Percentiles rank a stretch among this genome's conserved stretches.
phyloP scores from a whole-genome alignment of 2,888 invertebrate species.

The Terebella lapidaria region DNA sequence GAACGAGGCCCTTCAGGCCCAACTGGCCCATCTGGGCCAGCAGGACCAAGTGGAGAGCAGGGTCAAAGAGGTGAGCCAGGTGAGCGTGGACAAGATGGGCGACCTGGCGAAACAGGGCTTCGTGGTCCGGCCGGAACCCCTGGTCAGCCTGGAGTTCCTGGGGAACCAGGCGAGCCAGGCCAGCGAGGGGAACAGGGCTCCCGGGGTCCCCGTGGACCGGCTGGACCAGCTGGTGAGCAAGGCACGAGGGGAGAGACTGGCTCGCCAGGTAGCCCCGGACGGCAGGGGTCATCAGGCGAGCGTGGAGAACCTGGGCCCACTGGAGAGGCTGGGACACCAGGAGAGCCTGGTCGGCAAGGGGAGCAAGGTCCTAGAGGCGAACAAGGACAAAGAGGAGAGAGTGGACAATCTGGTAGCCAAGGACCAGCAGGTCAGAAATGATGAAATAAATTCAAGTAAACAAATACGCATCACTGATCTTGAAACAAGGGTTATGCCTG shows the following conservation, averaged over 20 bases:
- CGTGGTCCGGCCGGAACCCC: slow-evolving; percentile 24
- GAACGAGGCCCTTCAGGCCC: slow-evolving; percentile 1
- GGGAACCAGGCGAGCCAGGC: slow-evolving; percentile 3
- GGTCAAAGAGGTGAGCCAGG: slow-evolving; percentile 1
- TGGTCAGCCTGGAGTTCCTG: slow-evolving; percentile 18
- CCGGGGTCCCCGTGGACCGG: slow-evolving; percentile 11
- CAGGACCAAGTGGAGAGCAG: slow-evolving; percentile 17
- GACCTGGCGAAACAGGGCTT: slow-evolving; percentile 30
- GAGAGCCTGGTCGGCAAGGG: background rate
- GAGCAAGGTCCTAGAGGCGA: slow-evolving; percentile 1
- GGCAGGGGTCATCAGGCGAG: slow-evolving; percentile 1
- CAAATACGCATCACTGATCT: too few relatives aligned
- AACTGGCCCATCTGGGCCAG: slow-evolving; percentile 10
- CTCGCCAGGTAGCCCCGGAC: background rate
- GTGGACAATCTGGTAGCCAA: too few relatives aligned
- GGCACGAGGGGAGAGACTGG: slow-evolving; percentile 11
- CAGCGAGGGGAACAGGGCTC: slow-evolving; percentile 8
- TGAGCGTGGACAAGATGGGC: slow-evolving; percentile 1
- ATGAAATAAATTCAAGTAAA: too few relatives aligned
- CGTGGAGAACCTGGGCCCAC: slow-evolving; percentile 3
- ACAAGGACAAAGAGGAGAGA: background rate
- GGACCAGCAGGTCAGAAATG: too few relatives aligned
- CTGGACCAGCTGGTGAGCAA: slow-evolving; percentile 11
- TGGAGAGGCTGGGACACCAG: background rate
- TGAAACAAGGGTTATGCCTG: too few relatives aligned